phyloP scores from a whole-genome alignment of 2,113 vertebrate species.

The Archilochus colubris region DNA sequence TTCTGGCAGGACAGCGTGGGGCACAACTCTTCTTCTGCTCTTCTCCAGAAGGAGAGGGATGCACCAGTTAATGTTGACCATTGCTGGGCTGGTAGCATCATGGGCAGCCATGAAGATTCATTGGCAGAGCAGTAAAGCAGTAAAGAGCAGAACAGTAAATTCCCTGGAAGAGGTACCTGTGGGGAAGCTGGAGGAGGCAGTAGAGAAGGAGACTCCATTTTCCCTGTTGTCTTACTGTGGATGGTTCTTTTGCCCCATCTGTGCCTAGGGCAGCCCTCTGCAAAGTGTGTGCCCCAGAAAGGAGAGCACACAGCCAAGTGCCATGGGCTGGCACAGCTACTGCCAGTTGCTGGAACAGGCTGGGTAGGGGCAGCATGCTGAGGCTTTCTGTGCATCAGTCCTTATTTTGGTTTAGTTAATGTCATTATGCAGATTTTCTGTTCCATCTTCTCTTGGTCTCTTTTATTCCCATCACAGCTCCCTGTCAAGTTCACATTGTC shows the following conservation, averaged over 20 bases:
- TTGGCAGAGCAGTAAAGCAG: background rate
- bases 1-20: background rate
- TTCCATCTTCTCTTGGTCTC: background rate
- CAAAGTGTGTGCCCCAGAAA: background rate
- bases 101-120: fast-evolving
- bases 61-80: background rate
- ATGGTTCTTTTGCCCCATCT: background rate
- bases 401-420: background rate
- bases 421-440: background rate
- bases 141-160: background rate
- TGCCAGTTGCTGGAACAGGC: background rate
- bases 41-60: background rate
- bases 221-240: background rate
- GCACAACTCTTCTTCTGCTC: background rate
- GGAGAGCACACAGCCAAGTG: background rate
- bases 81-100: background rate
- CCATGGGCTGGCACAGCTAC: background rate
- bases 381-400: background rate
- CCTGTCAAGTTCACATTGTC: background rate
- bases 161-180: background rate
- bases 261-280: background rate
- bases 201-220: background rate
- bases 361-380: background rate
- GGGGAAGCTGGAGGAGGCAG: background rate
- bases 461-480: background rate